Conservation (phyloP, 2,797 vertebrate genomes). For the Morelia viridis region DNA sequence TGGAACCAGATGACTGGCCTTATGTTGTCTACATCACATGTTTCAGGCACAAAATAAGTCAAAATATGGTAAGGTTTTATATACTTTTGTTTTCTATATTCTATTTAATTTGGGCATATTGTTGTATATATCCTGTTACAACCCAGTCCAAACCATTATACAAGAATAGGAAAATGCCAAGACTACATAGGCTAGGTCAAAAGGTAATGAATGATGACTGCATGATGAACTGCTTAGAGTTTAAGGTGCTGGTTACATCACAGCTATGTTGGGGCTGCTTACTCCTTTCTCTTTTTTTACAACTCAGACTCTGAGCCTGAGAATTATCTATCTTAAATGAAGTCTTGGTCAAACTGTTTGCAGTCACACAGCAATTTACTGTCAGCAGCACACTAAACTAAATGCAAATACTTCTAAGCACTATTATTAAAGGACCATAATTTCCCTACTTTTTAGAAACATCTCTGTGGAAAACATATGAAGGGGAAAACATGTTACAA, state of each 20-base stretch:
- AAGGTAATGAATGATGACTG: neutral
- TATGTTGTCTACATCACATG: constrained; percentile 94
- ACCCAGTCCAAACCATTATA: neutral
- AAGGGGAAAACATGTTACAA: neutral
- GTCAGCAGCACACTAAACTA: neutral
- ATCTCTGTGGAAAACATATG: neutral
- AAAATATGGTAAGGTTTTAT: constrained; percentile 80
- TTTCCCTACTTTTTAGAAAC: neutral
- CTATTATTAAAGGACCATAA: neutral
- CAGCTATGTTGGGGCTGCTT: neutral
- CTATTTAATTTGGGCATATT: neutral
- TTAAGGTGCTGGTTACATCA: neutral
- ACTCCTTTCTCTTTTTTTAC: neutral
- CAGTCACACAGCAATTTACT: neutral
- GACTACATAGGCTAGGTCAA: neutral
- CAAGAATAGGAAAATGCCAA: neutral
- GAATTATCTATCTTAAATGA: no score
- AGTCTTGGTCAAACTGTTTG: no score
- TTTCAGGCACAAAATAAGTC: constrained; percentile 88
- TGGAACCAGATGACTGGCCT: constrained; percentile 95
- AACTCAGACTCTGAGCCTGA: neutral
- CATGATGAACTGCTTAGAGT: neutral
- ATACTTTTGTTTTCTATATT: neutral
- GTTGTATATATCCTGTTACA: neutral
- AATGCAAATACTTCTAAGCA: neutral